Evolutionary conservation across 2,113 vertebrate genomes (phyloP).

Genomic region (Calidris pygmaea): DNA sequence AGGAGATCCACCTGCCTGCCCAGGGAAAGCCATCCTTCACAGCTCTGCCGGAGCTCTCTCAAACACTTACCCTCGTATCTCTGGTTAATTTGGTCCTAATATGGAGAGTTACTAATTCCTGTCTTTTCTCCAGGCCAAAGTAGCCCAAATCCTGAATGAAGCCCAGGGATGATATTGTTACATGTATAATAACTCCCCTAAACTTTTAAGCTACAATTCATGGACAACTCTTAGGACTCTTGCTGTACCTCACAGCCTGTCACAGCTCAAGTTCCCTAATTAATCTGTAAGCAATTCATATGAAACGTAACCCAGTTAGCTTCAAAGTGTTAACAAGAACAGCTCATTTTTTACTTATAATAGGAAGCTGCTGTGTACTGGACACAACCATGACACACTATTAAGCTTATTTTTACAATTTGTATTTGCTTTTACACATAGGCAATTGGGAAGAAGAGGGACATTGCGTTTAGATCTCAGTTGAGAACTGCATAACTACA

Average conservation of each 20-base stretch:
- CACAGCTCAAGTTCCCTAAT: not conserved
- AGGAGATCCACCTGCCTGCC: not conserved
- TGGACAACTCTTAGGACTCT: not conserved
- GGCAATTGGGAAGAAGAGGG: accelerated
- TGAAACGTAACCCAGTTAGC: not conserved
- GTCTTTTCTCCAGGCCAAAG: not conserved
- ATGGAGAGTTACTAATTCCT: not conserved
- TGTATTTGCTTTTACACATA: not conserved
- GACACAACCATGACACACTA: accelerated
- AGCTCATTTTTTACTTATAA: not conserved
- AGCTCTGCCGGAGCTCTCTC: not conserved
- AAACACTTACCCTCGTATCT: accelerated
- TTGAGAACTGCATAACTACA: not conserved
- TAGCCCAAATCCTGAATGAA: not conserved
- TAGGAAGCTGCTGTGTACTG: not conserved
- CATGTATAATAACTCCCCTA: accelerated
- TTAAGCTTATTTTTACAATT: not conserved
- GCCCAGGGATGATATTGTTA: not conserved
- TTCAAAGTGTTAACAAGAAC: not conserved
- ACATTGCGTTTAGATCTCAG: not conserved
- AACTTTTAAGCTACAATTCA: not conserved
- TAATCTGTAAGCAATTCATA: not conserved
- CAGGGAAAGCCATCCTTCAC: not conserved
- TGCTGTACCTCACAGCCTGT: not conserved
- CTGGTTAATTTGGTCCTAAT: not conserved